A percentile compares a stretch with the other conserved stretches of the same genome.
Conservation (phyloP, 2,113 vertebrate species). For the Vidua macroura region DNA sequence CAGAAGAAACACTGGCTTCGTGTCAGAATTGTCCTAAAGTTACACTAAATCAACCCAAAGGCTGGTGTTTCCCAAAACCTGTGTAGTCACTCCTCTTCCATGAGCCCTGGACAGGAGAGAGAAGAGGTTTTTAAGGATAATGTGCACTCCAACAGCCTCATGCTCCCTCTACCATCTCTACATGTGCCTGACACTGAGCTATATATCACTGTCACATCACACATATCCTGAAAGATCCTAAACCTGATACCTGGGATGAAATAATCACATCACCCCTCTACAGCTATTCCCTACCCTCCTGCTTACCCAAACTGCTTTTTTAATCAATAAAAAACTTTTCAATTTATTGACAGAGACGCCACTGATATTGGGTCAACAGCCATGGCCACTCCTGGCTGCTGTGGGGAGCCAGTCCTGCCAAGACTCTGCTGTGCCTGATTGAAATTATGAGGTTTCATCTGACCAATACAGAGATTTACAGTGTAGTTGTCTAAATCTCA, state of each 20-base stretch:
- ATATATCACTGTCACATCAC: rapidly evolving
- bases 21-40: neutral
- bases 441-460: neutral
- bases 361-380: neutral
- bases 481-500: neutral
- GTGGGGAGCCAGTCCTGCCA: neutral
- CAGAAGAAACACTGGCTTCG: neutral
- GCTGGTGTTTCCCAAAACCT: neutral
- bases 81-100: neutral
- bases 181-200: neutral
- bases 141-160: neutral
- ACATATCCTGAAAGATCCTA: neutral
- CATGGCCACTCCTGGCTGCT: rapidly evolving
- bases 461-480: neutral
- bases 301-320: neutral
- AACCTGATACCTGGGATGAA: neutral
- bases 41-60: neutral
- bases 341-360: neutral
- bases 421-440: neutral
- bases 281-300: neutral
- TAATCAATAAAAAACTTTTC: neutral
- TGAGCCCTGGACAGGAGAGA: rapidly evolving
- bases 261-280: neutral
- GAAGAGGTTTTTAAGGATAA: neutral
- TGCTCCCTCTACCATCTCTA: neutral